Percentiles rank a stretch among this genome's conserved stretches.
Evolutionary conservation across 2,797 vertebrate genomes (phyloP).

Genomic region (Meriones psammophilus): DNA sequence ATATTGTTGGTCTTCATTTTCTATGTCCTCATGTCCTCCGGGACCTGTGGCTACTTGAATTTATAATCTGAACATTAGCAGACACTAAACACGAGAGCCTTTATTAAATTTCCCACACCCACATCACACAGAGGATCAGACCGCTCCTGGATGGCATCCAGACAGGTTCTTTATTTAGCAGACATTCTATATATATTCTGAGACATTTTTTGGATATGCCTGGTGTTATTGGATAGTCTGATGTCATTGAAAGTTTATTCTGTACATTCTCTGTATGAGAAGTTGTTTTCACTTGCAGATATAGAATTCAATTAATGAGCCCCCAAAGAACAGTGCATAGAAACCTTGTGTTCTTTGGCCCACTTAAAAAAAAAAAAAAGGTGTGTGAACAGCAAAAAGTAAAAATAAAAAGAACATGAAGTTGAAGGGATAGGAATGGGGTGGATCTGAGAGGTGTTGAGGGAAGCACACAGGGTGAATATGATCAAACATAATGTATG

Average conservation of each 20-base stretch:
- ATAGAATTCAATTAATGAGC: background rate
- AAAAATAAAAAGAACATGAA: background rate
- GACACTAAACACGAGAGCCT: background rate
- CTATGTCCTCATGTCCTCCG: background rate
- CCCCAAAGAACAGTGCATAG: background rate
- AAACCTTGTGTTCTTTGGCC: background rate
- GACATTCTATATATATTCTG: background rate
- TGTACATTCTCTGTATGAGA: background rate
- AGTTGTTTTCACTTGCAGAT: constrained; percentile 40
- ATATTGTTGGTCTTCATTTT: background rate
- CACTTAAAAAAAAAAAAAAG: too few relatives aligned
- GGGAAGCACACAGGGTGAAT: background rate
- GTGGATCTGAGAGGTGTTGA: background rate
- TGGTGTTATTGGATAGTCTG: background rate
- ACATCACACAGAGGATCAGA: background rate
- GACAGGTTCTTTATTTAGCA: background rate
- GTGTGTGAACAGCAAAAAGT: background rate
- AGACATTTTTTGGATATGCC: background rate
- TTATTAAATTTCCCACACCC: background rate
- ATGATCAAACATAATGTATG: too few relatives aligned
- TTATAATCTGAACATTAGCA: background rate
- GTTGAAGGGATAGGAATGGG: too few relatives aligned
- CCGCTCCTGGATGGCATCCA: background rate
- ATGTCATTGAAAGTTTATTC: background rate
- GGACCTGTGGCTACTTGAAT: background rate